A percentile compares a stretch with the other conserved stretches of the same genome.
Evolutionary conservation across 2,888 invertebrate genomes (phyloP).

Genomic region (Petrolisthes cinctipes): DNA sequence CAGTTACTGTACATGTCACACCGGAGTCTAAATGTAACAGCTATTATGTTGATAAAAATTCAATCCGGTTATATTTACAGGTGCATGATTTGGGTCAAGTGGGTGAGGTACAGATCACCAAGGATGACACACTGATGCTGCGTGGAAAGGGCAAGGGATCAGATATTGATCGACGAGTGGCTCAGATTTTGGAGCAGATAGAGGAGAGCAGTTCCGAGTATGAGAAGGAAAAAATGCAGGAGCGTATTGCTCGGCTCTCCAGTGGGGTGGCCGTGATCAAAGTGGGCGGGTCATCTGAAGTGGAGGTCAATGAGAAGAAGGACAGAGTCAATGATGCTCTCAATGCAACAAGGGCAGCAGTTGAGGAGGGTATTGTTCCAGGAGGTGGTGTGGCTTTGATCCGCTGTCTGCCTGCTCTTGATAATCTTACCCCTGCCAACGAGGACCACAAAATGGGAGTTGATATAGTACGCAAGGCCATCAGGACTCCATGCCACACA

Average conservation of each 20-base stretch:
- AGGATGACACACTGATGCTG: slow-evolving; percentile 90
- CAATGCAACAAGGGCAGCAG: slow-evolving; percentile 93
- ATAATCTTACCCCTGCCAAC: slow-evolving; percentile 78
- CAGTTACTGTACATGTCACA: neutral
- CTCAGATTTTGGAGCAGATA: slow-evolving; percentile 90
- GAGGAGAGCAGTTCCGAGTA: slow-evolving; percentile 90
- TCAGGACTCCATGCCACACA: slow-evolving; percentile 89
- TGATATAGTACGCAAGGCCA: slow-evolving; percentile 86
- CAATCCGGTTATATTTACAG: slow-evolving; percentile 7
- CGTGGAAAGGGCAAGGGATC: slow-evolving; percentile 87
- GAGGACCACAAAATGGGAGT: slow-evolving; percentile 85
- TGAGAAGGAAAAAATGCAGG: slow-evolving; percentile 94
- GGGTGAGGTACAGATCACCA: slow-evolving; percentile 92
- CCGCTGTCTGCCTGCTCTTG: slow-evolving; percentile 82
- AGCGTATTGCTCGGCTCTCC: slow-evolving; percentile 89
- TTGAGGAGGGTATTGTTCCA: slow-evolving; percentile 96
- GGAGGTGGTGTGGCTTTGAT: slow-evolving; percentile 94
- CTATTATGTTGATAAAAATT: no score
- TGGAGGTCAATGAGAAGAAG: slow-evolving; percentile 97
- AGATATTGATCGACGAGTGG: slow-evolving; percentile 84
- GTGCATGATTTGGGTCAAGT: slow-evolving; percentile 77
- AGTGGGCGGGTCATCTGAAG: slow-evolving; percentile 72
- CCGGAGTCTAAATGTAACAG: neutral
- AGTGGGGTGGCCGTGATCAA: slow-evolving; percentile 81
- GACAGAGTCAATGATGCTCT: slow-evolving; percentile 95